Conservation (phyloP, 2,888 invertebrate genomes). For the Drosophila multiciliata region DNA sequence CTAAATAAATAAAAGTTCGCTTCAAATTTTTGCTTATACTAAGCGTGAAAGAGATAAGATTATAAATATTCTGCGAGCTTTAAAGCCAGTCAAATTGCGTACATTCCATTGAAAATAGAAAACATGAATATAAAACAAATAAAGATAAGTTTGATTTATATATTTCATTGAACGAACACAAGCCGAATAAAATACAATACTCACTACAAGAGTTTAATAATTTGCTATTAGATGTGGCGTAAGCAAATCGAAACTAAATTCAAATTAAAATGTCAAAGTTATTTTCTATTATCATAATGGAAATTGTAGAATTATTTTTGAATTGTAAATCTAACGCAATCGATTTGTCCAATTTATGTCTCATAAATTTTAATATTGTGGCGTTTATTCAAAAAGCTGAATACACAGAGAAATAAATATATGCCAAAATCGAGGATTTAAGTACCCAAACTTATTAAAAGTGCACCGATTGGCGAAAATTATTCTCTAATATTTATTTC, state of each 20-base stretch:
- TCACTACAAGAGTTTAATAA: neutral
- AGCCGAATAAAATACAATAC: neutral
- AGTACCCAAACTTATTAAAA: neutral
- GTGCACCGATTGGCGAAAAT: neutral
- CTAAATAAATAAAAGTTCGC: conserved; percentile 25
- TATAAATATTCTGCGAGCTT: conserved; percentile 5
- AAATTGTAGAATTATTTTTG: neutral
- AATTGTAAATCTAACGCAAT: neutral
- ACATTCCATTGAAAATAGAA: neutral
- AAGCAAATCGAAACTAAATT: neutral
- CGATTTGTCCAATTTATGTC: neutral
- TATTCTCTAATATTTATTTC: neutral
- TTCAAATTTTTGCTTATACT: conserved; percentile 20
- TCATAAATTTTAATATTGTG: neutral
- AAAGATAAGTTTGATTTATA: too few species aligned
- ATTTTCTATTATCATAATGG: neutral
- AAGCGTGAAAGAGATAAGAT: conserved; percentile 35
- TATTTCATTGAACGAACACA: neutral
- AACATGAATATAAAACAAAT: neutral
- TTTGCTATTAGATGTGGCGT: neutral
- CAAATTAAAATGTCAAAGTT: neutral
- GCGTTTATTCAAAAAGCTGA: neutral
- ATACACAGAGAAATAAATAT: neutral
- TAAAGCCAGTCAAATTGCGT: neutral
- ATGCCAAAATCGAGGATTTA: neutral